Conservation (phyloP, 2,888 invertebrate genomes). For the Agonopterix arenella region DNA sequence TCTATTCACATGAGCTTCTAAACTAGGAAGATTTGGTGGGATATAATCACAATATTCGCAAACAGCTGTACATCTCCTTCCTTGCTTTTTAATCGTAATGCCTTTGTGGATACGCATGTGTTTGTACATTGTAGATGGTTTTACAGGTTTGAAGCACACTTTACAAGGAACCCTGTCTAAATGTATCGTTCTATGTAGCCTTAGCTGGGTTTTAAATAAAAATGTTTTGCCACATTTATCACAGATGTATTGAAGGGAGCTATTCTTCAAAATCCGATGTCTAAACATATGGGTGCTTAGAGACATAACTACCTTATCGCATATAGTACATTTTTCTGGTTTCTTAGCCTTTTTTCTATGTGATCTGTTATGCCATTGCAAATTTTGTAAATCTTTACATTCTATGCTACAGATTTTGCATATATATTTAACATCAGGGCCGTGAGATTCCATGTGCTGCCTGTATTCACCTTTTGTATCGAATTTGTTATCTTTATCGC, state of each 20-base stretch:
- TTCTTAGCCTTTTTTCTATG: neutral
- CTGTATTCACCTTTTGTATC: conserved; percentile 9
- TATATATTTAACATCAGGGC: conserved; percentile 1
- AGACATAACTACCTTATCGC: neutral
- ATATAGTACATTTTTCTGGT: conserved; percentile 17
- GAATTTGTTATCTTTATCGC: conserved; percentile 27
- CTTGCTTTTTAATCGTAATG: neutral
- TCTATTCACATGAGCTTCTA: conserved; percentile 33
- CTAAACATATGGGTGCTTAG: neutral
- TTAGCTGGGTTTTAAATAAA: conserved; percentile 20
- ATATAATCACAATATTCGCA: conserved; percentile 1
- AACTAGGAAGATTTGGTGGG: neutral
- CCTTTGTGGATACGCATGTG: conserved; percentile 24
- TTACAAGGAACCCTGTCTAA: conserved; percentile 24
- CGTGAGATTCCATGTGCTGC: conserved; percentile 10
- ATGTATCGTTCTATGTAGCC: conserved; percentile 27
- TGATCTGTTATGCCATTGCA: conserved; percentile 2
- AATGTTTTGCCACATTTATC: conserved; percentile 34
- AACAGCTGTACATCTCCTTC: neutral
- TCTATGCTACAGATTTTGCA: conserved; percentile 2
- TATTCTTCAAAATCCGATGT: neutral
- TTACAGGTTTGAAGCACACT: conserved; percentile 24
- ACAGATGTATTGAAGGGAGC: neutral
- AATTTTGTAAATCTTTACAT: conserved; percentile 1
- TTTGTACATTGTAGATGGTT: conserved; percentile 13